These are phyloP conservation scores for Hydroisotoma schaefferi DNA, from an alignment of 2,888 invertebrate species.

Conservation along the genomic window DNA sequence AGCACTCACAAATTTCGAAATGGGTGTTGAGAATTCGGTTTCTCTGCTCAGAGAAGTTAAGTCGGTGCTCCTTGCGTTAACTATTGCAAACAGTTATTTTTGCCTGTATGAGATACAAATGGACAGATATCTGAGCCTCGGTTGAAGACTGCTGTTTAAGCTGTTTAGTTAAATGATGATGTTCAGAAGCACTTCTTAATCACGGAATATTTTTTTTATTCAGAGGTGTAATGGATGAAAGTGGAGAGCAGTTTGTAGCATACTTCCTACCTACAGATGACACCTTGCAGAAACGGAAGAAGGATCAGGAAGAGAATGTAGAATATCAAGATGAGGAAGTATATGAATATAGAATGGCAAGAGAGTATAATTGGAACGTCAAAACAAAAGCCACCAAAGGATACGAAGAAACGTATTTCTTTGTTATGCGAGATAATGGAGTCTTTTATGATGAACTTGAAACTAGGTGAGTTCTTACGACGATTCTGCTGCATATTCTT, in stretches of 20 bases:
- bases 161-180: not conserved
- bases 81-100: no score
- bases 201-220: constrained; percentile 37
- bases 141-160: not conserved
- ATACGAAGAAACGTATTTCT: constrained; percentile 96
- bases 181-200: not conserved
- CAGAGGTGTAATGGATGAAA: constrained; percentile 98
- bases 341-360: constrained; percentile 94
- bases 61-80: no score
- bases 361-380: constrained; percentile 99
- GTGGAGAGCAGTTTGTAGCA: constrained; percentile 97
- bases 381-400: constrained; percentile 93
- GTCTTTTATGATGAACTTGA: constrained; percentile 94
- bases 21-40: constrained; percentile 21
- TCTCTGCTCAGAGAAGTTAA: no score
- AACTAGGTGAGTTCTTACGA: constrained; percentile 58
- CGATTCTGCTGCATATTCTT: not conserved
- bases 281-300: constrained; percentile 81
- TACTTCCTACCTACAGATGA: constrained; percentile 95
- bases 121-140: constrained; percentile 39
- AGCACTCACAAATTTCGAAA: constrained; percentile 9
- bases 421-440: constrained; percentile 83
- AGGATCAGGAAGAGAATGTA: constrained; percentile 70
- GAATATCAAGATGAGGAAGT: constrained; percentile 85
- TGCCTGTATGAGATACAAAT: constrained; percentile 26